Evolutionary conservation across 1,140 invertebrate species (phyloP), one percentile per base, ranked within the genome.

Genomic region (Diachasmimorpha longicaudata): DNA sequence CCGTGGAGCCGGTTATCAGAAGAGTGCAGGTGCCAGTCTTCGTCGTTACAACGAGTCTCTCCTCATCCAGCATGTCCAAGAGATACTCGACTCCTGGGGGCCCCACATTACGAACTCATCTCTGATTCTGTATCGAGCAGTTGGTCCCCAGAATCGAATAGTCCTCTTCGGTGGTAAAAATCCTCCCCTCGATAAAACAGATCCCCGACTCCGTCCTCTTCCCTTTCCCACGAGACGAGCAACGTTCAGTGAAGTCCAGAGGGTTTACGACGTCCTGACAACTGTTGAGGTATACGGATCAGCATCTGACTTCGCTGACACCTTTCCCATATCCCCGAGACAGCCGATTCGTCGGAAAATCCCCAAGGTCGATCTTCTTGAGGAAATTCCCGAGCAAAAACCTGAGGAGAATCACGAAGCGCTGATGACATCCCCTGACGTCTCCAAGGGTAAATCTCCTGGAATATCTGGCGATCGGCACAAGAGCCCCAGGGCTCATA

Each of bases 141-240:
- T 93, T 6, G 94, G 95, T 6, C 92, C 93, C 0, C 89, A 91
- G 39, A 96, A 96, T 87, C 90, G 92, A 70, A 90, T 88, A 4
- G 91, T 95, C 1, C 86, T 97, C 11, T 97, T 96, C 81, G 92
- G 93, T 19, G 94, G 94, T 19, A 93, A 93, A 81, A 92, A 91
- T 76, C 92, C 95, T 1, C 86, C 91, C 0, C 85, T 97, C 11
- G 90, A 92, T 77, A 92, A 92, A 84, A 90, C 87, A 55, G 94
- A 96, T 83, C 52, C 81, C 8, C 88, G 94, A 73, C 85, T 97
- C 11, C 87, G 95, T 82, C 91, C 90, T 46, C 91, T 97, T 78
- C 96, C 96, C 6, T 96, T 98, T 86, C 92, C 94, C 0, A 97
- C 96, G 0, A 90, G 93, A 79, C 90, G 95, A 80, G 93, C 96